These are phyloP conservation scores for Tenodera sinensis DNA, from an alignment of 2,888 invertebrate species.

Conservation along the genomic window DNA sequence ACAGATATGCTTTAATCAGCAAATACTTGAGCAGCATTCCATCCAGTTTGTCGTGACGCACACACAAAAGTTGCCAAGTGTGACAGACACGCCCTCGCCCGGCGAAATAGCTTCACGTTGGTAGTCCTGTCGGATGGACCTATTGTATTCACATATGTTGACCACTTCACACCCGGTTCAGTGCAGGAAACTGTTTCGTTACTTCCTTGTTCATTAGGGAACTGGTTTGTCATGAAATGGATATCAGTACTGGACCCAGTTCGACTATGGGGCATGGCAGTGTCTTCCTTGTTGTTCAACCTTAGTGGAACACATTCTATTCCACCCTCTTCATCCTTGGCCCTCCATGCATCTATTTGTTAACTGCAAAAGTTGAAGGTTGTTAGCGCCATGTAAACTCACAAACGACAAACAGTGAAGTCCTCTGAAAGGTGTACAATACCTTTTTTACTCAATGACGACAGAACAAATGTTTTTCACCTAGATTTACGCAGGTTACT, in stretches of 20 bases:
- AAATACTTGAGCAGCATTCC: not conserved
- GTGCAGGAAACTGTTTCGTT: not conserved
- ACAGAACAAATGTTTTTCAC: too few relatives aligned
- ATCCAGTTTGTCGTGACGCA: not conserved
- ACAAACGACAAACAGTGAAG: too few relatives aligned
- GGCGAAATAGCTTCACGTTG: not conserved
- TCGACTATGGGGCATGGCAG: not conserved
- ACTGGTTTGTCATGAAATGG: not conserved
- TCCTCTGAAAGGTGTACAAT: too few relatives aligned
- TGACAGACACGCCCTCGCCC: not conserved
- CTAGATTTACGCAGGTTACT: too few relatives aligned
- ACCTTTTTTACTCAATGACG: too few relatives aligned
- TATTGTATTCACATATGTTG: not conserved
- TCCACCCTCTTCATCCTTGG: not conserved
- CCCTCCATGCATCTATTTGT: not conserved
- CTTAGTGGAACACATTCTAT: not conserved
- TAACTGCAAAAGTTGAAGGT: too few relatives aligned
- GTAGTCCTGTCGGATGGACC: not conserved
- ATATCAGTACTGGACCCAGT: not conserved
- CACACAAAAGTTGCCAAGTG: not conserved
- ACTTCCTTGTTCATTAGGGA: not conserved
- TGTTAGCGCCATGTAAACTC: too few relatives aligned
- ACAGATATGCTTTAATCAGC: not conserved
- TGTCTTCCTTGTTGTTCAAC: not conserved
- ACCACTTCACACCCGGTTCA: not conserved